phyloP scores from a whole-genome alignment of 1,140 invertebrate genomes.

The Pseudomyrmex pallidus region DNA sequence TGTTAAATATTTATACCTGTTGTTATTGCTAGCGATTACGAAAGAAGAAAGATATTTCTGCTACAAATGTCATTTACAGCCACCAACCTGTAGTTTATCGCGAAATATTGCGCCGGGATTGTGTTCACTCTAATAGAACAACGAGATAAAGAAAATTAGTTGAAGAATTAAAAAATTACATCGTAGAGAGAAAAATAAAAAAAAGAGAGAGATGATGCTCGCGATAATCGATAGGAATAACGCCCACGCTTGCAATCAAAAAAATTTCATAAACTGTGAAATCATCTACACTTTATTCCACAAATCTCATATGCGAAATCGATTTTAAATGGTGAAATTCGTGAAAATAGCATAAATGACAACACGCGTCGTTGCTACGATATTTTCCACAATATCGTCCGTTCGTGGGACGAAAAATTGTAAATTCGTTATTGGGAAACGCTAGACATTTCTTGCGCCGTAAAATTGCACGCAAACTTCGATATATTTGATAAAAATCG shows the following conservation, averaged over 20 bases:
- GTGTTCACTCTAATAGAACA: not conserved
- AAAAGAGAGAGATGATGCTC: not conserved
- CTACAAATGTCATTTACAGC: constrained; percentile 2
- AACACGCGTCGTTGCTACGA: not conserved
- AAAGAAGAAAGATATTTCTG: constrained; percentile 13
- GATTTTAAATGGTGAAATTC: constrained; percentile 36
- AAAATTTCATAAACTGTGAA: constrained; percentile 38
- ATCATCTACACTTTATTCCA: constrained; percentile 35
- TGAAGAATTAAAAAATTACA: not conserved
- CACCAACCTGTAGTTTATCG: not conserved
- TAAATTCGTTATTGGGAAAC: constrained; percentile 32
- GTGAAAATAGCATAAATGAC: constrained; percentile 30
- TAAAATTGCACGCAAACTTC: constrained; percentile 36
- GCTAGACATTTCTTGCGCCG: constrained; percentile 1
- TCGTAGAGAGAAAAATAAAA: no score
- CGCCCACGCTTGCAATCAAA: not conserved
- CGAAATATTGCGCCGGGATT: not conserved
- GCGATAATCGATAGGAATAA: constrained; percentile 39
- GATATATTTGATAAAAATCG: constrained; percentile 40
- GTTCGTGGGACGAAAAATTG: constrained; percentile 15
- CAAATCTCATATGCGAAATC: constrained; percentile 22
- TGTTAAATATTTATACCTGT: constrained; percentile 23
- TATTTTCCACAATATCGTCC: constrained; percentile 39
- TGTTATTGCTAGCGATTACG: not conserved
- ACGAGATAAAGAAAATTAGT: not conserved